Evolutionary conservation across 2,113 vertebrate genomes (phyloP), one percentile per base, ranked within the genome.

Genomic region (Elanoides forficatus): DNA sequence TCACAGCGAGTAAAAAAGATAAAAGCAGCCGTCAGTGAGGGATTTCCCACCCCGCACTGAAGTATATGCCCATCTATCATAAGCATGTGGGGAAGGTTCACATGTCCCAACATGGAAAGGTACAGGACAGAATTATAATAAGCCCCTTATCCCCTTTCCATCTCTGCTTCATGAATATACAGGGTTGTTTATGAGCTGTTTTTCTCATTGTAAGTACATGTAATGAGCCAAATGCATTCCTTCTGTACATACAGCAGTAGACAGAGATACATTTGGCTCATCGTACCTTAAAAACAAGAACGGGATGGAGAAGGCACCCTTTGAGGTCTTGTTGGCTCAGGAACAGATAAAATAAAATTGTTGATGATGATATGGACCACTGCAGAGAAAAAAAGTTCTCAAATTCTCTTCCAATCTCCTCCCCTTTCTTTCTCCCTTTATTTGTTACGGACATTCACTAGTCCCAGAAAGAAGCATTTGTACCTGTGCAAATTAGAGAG

Each of bases 91-190:
- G 40, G 66, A 48, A 56, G 11, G 34, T 23, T 72, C 40, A 7
- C 2, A 0, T 7, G 4, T 20, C 45, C 53, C 72, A 52, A 4
- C 19, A 6, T 0, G 7, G 50, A 74, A 67, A 82, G 40, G 15
- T 4, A 12, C 19, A 48, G n/a, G 34, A 42, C 12, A 72, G 26
- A n/a, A 36, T 20, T 36, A 27, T n/a, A 67, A 26, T 11, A 1
- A 62, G 19, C 3, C 55, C 11, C 40, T 78, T 62, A n/a, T 17
- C 13, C 53, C 21, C 45, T 45, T 68, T 55, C 50, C 82, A 25
- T 34, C 58, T n/a, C 1, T 30, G 50, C 30, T 66, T 66, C 32
- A 2, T 7, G 8, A 32, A 62, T 36, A 42, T 53, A 32, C 23
- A 74, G 18, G 23, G 25, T 13, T 20, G 23, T 14, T 90, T 65